Evolutionary conservation across 1,140 invertebrate species (phyloP), one percentile per base, ranked within the genome.

Genomic region (Drosophila auraria): DNA sequence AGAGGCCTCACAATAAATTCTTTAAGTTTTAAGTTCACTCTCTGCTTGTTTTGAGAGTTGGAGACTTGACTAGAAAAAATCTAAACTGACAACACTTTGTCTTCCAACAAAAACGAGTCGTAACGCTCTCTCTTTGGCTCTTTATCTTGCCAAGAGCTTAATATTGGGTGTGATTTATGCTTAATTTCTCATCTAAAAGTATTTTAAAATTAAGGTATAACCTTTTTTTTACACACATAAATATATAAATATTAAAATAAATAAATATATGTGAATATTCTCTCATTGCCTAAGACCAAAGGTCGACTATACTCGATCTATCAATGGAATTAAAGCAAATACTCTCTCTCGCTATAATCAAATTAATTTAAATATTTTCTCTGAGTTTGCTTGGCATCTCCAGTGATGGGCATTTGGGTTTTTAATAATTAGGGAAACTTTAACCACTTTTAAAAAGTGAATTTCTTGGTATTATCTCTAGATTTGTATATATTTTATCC

Each of bases 351-450:
- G 3, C 27, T 45, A 14, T 5, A 20, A 33, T 60, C 40, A 17
- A 58, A 15, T 45, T 58, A 27, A 25, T 47, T 59, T 59, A 36
- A 60, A 40, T 42, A 50, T 33, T 49, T 42, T 44, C 30, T 30
- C 44, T 38, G 27, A 33, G 33, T 36, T n/a, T 17, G 7, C 38
- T 30, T 14, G 33, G 33, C 17, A 11, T 0, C 40, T 47, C 6
- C 15, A 42, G 40, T 42, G 40, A 6, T 15, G 40, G 40, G 25
- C 45, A 33, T 30, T 25, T 20, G n/a, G 20, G 6, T 2, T 15
- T 42, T 14, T 0, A n/a, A 42, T 7, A 51, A 25, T 14, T 50
- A 12, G 11, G 3, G 14, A 50, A 38, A 14, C 12, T 4, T 9
- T 5, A 38, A 30, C 5, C 6, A 1, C 6, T 30, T 30, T 30